These are phyloP conservation scores for Gila orcuttii DNA, from an alignment of 2,113 vertebrate species.

Conservation along the genomic window DNA sequence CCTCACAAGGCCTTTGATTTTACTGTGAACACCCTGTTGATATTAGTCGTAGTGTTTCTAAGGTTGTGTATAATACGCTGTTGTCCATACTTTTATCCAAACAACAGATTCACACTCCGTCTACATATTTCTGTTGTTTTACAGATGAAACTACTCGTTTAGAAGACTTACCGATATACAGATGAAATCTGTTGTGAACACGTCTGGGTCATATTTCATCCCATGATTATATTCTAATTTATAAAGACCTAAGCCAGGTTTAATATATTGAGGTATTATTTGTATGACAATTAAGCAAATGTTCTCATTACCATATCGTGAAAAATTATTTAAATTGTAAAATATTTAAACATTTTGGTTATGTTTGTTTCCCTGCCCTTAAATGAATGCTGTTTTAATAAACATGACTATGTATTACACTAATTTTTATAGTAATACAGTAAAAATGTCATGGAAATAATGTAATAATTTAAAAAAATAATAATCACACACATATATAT, in stretches of 20 bases:
- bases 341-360: neutral
- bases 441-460: neutral
- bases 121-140: constrained; percentile 2
- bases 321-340: neutral
- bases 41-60: constrained; percentile 17
- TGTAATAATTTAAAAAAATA: neutral
- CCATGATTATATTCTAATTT: neutral
- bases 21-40: constrained; percentile 12
- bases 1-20: constrained; percentile 33
- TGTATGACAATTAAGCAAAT: neutral
- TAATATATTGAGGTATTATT: neutral
- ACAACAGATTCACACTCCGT: neutral
- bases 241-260: neutral
- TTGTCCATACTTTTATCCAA: constrained; percentile 1
- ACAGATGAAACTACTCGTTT: neutral
- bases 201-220: neutral
- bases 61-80: constrained; percentile 18
- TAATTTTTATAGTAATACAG: too few relatives aligned
- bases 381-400: too few relatives aligned
- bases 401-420: too few relatives aligned
- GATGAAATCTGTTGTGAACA: neutral
- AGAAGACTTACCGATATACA: neutral
- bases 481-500: too few relatives aligned
- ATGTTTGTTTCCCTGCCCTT: neutral
- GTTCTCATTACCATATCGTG: neutral